Evolutionary conservation across 2,888 invertebrate species (phyloP).

Genomic region (Formica aserva): DNA sequence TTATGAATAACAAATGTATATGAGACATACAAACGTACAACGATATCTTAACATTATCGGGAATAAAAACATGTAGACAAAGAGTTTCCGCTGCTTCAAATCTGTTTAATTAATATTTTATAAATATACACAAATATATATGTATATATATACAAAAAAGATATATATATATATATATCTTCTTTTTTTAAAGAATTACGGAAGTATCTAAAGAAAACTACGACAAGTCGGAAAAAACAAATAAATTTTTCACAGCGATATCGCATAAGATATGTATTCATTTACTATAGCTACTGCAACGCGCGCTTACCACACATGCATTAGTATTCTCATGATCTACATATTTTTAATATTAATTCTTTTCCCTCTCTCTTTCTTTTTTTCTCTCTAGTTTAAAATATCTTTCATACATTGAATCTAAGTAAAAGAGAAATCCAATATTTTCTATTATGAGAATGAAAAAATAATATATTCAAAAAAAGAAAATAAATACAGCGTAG

Average conservation of each 20-base stretch:
- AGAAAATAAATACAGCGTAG: not conserved
- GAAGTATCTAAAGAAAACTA: not conserved
- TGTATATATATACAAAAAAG: too few species aligned
- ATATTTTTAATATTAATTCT: constrained; percentile 36
- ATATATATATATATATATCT: too few species aligned
- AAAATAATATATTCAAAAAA: not conserved
- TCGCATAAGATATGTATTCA: constrained; percentile 11
- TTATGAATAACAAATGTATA: constrained; percentile 25
- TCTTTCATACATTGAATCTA: not conserved
- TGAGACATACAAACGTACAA: not conserved
- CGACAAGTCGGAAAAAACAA: not conserved
- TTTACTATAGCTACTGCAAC: not conserved
- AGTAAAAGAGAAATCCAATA: not conserved
- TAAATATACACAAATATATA: not conserved
- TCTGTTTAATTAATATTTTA: constrained; percentile 24
- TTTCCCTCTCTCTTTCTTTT: not conserved
- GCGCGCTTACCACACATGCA: not conserved
- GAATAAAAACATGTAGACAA: not conserved
- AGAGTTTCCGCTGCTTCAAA: not conserved
- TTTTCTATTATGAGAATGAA: not conserved
- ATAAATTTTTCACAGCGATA: constrained; percentile 16
- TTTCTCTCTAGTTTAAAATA: not conserved
- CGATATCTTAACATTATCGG: not conserved
- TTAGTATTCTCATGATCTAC: constrained; percentile 1
- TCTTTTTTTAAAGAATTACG: not conserved